These are phyloP conservation scores for Drosophila tsacasi DNA, from an alignment of 1,140 invertebrate genomes.

Conservation along the genomic window DNA sequence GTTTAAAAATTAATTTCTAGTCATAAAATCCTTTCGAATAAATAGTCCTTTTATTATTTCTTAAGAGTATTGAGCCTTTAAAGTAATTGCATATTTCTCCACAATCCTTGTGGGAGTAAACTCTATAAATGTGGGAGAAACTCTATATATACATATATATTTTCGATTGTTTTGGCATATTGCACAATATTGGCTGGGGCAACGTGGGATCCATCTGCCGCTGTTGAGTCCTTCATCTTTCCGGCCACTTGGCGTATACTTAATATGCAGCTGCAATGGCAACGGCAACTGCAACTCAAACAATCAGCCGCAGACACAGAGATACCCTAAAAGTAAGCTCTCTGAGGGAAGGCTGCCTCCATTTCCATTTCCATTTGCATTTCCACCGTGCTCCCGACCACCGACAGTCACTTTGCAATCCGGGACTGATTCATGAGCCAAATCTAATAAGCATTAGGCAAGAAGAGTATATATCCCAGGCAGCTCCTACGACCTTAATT, in stretches of 20 bases:
- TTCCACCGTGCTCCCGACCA: constrained; percentile 10
- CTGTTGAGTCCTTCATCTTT: constrained; percentile 19
- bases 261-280: constrained; percentile 44
- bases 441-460: constrained; percentile 82
- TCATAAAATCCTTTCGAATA: not conserved
- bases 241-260: constrained; percentile 48
- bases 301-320: constrained; percentile 4
- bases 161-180: constrained; percentile 58
- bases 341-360: constrained; percentile 2
- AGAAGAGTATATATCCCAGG: constrained; percentile 23
- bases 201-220: constrained; percentile 35
- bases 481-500: not conserved
- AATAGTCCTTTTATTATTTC: not conserved
- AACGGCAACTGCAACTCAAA: constrained; percentile 26
- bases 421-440: constrained; percentile 72
- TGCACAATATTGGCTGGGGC: constrained; percentile 35
- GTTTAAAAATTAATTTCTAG: not conserved
- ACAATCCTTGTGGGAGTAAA: not conserved
- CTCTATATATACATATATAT: constrained; percentile 14
- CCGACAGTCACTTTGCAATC: constrained; percentile 51
- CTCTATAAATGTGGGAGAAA: constrained; percentile 11
- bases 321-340: constrained; percentile 8
- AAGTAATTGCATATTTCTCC: not conserved
- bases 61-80: not conserved
- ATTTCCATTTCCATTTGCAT: constrained; percentile 33